Evolutionary conservation across 2,113 vertebrate genomes (phyloP), one percentile per base, ranked within the genome.

Genomic region (Stictonetta naevosa): DNA sequence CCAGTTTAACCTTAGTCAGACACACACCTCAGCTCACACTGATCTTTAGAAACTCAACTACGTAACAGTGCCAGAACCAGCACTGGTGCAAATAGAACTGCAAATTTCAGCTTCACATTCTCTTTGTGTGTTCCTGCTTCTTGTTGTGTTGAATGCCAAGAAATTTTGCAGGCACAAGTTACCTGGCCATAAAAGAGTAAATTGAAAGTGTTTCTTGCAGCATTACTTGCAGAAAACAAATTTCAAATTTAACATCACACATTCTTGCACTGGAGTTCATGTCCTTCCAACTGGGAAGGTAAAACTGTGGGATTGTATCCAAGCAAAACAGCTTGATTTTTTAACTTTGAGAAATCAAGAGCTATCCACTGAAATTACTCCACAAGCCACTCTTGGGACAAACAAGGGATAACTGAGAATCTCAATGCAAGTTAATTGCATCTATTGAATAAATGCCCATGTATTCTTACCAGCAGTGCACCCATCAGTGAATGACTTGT

Each of bases 181-280:
- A 55, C 31, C 9, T 52, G 38, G 56, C 6, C 28, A 29, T 1
- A 1, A 38, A 92, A 91, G 31, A 82, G 36, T 17, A 87, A 87
- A 72, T 3, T n/a, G 11, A 22, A 83, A 93, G 29, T 23, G 31
- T 28, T 85, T 80, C 58, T 73, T 71, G 42, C 36, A 75, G 55
- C 22, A 59, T 25, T 33, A 59, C 28, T 46, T n/a, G 40, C 56
- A 81, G 53, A 40, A 74, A 91, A 83, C 11, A 76, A 60, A 75
- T 71, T 63, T 74, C n/a, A 90, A 87, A 62, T 80, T 86, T 82
- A 87, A 59, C 53, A 62, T 69, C 80, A 77, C 38, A 60, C 11
- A 11, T 18, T 66, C 55, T 91, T 68, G 36, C 31, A 56, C 25
- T 62, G 62, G 34, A 82, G 62, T 16, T 56, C 28, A 58, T 5